Evolutionary conservation across 2,888 invertebrate species (phyloP).

Genomic region (Hirtodrosophila duncani): DNA sequence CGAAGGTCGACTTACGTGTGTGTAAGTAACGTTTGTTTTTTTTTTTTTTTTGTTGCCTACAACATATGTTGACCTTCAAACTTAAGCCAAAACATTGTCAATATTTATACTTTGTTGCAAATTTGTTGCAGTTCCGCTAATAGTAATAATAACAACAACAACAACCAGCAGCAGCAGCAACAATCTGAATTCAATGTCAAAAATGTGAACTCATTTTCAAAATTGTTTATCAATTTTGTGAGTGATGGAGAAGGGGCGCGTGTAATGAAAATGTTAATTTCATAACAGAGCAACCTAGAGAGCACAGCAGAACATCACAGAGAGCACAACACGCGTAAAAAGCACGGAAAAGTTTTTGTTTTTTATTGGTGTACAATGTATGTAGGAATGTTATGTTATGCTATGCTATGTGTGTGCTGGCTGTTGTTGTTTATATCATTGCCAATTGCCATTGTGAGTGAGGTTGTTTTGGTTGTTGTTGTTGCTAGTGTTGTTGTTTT

Average conservation of each 20-base stretch:
- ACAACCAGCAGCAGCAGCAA: conserved; percentile 2
- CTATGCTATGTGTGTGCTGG: no score
- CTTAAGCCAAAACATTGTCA: conserved; percentile 13
- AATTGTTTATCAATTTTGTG: conserved; percentile 25
- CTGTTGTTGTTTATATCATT: no score
- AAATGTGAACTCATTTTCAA: conserved; percentile 42
- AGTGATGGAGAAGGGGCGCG: not conserved
- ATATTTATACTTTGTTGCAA: conserved; percentile 28
- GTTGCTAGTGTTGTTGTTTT: conserved; percentile 1
- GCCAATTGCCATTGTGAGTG: no score
- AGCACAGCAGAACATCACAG: no score
- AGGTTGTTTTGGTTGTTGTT: no score
- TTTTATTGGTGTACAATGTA: no score
- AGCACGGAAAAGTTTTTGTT: no score
- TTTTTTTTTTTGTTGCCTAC: conserved; percentile 13
- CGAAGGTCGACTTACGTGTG: no score
- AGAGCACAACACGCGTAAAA: no score
- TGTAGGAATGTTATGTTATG: no score
- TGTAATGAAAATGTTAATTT: conserved; percentile 34
- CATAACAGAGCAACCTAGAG: no score
- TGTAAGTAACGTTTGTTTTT: not conserved
- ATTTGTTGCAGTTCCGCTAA: no score
- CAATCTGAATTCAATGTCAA: conserved; percentile 43
- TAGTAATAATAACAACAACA: conserved; percentile 1
- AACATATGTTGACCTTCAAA: conserved; percentile 56